Conservation (phyloP, 2,888 invertebrate species). For the Drosophila gaucha region DNA sequence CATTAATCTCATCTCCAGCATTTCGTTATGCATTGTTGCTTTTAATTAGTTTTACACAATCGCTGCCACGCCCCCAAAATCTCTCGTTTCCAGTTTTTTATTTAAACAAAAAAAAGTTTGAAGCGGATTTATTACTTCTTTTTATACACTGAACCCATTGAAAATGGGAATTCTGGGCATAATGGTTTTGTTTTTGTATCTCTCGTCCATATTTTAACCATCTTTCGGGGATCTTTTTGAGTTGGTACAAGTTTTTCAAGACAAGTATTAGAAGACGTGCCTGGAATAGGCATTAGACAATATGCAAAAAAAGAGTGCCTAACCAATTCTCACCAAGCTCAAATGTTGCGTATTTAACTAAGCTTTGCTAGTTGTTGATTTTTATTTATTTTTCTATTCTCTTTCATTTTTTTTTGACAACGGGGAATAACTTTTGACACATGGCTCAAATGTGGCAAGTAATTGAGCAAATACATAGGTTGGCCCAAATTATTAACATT, state of each 20-base stretch:
- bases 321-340: constrained; percentile 13
- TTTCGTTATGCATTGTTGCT: constrained; percentile 9
- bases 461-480: constrained; percentile 39
- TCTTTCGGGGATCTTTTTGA: constrained; percentile 37
- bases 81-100: background rate
- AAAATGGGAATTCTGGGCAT: too few species aligned
- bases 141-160: too few species aligned
- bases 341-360: constrained; percentile 10
- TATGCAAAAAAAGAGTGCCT: constrained; percentile 13
- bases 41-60: constrained; percentile 28
- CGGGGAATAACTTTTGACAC: constrained; percentile 44
- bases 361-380: constrained; percentile 7
- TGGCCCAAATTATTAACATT: constrained; percentile 21
- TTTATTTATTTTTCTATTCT: background rate
- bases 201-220: background rate
- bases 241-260: background rate
- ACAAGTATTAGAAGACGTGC: constrained; percentile 9
- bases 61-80: background rate
- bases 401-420: background rate
- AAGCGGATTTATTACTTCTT: constrained; percentile 1
- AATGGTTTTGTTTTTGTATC: too few species aligned
- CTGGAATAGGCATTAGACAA: constrained; percentile 9
- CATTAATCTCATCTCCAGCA: constrained; percentile 14
- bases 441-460: constrained; percentile 27
- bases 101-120: constrained; percentile 1